Percentiles rank a stretch among this genome's conserved stretches.
Evolutionary conservation across 2,113 vertebrate species (phyloP).

Genomic region (Hydrochoerus hydrochaeris): DNA sequence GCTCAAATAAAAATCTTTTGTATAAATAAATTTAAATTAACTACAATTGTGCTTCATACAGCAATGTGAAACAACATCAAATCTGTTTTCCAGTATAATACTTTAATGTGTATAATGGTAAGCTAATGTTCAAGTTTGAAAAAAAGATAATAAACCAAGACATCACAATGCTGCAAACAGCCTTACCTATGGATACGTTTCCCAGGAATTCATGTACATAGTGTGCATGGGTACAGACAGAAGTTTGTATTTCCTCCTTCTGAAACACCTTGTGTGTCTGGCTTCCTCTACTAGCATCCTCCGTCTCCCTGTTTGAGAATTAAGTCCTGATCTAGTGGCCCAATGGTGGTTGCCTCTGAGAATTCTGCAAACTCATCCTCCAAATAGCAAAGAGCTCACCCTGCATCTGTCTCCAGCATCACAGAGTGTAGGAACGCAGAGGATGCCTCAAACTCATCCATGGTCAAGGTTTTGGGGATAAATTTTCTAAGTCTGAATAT

Average conservation of each 20-base stretch:
- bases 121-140: not conserved
- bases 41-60: not conserved
- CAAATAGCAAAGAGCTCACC: accelerated
- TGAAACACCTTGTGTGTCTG: not conserved
- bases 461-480: not conserved
- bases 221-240: accelerated
- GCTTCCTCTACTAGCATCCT: not conserved
- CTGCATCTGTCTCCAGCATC: not conserved
- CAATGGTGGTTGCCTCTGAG: not conserved
- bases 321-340: not conserved
- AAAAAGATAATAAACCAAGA: not conserved
- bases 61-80: not conserved
- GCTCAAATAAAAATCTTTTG: slow-evolving; percentile 45
- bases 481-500: not conserved
- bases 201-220: not conserved
- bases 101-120: not conserved
- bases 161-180: not conserved
- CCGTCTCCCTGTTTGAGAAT: not conserved
- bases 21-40: slow-evolving; percentile 29
- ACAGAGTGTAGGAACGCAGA: accelerated
- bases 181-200: not conserved
- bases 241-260: not conserved
- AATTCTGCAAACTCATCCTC: not conserved
- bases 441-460: not conserved
- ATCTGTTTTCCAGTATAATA: not conserved